Conservation (phyloP, 2,888 invertebrate species). For the Drosophila yooni region DNA sequence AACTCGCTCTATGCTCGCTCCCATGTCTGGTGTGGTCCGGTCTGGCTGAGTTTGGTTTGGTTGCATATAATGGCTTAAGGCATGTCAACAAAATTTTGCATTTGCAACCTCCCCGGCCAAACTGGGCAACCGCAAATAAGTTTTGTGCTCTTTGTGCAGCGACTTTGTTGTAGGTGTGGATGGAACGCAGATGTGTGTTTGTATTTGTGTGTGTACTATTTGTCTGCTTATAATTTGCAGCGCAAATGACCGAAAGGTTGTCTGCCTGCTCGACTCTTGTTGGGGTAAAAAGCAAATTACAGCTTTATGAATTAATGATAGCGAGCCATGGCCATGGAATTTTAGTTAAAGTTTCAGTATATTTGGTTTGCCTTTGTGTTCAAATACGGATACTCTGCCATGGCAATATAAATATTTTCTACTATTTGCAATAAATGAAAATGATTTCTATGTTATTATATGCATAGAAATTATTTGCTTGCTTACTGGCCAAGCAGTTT, state of each 20-base stretch:
- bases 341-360: constrained; percentile 41
- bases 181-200: constrained; percentile 19
- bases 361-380: constrained; percentile 31
- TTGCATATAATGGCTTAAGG: constrained; percentile 60
- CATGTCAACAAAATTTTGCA: constrained; percentile 67
- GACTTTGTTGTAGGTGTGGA: constrained; percentile 50
- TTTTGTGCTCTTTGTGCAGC: constrained; percentile 59
- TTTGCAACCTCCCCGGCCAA: constrained; percentile 50
- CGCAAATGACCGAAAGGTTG: constrained; percentile 67
- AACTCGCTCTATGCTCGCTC: constrained; percentile 6
- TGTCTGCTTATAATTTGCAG: constrained; percentile 66
- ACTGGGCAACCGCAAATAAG: constrained; percentile 70
- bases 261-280: constrained; percentile 36
- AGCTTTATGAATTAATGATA: constrained; percentile 73
- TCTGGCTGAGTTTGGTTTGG: constrained; percentile 18
- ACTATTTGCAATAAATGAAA: not conserved
- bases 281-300: constrained; percentile 65
- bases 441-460: not conserved
- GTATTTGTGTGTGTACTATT: constrained; percentile 35
- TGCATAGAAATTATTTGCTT: not conserved
- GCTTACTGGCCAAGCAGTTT: not conserved
- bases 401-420: not conserved
- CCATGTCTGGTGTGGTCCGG: not conserved
- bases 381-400: constrained; percentile 3
- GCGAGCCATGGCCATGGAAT: constrained; percentile 30